Base-by-base conservation (phyloP, 2,888 invertebrate species). In the Achlya flavicornis region DNA sequence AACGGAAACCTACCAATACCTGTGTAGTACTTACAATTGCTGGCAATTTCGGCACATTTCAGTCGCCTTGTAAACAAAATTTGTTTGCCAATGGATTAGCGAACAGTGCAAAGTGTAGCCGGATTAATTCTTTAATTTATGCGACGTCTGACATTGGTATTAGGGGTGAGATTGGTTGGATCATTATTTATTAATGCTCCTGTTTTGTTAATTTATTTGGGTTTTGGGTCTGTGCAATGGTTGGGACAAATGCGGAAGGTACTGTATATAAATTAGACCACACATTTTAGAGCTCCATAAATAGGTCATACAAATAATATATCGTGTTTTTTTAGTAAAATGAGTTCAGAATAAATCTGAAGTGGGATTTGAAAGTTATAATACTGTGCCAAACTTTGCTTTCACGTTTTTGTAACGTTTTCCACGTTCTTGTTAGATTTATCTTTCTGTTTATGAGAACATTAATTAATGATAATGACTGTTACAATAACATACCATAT, bases 181-280 rank as follows among this genome's bases (percentile, higher is more conserved):
- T 68, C 61, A 69, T 76, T 77, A 77, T 76, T 76, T 74, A 79
- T 79, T 79, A 70, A 70, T 26, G 26, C 63, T 32, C 32, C 14
- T 58, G 58, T 58, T 38, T 19, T 58, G 19, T 35, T 14, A 32
- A 59, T 59, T 59, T 19, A 59, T 59, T 41, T 41, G 16, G 59
- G 57, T 57, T 53, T 61, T 26, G 32, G 61, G 32, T 12, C 35
- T 32, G 10, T 32, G 14, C 46, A 32, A 53, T 41, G 41, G 41
- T 11, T 16, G 16, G 11, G 3, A 41, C 41, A 59, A 33, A 58
- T 16, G 48, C 16, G n/a, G n/a, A 48, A 48, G 43, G 43, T 3
- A 43, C 12, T 43, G 43, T 4, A 14, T 43, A 14, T 14, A 43
- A 14, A 4, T 43, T 41, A 3, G 43, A 43, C 12, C 12, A 43